Conservation (phyloP, 2,113 vertebrate species). For the Gymnogyps californianus region DNA sequence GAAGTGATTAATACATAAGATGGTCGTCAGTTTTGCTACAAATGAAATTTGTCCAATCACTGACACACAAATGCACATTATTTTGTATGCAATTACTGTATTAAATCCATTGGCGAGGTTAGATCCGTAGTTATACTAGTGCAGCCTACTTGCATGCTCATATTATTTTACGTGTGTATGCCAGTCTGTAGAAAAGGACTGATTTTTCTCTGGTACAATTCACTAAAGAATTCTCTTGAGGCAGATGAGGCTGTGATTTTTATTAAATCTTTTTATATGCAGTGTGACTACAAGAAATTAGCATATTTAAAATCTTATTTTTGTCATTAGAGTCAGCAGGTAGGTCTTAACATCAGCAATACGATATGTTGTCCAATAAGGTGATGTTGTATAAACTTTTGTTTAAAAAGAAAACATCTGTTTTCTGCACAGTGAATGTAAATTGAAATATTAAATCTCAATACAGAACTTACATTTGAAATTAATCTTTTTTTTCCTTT, state of each 20-base stretch:
- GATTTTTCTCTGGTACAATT: background rate
- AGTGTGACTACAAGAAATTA: background rate
- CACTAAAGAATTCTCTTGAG: background rate
- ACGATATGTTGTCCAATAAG: background rate
- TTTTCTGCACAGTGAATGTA: background rate
- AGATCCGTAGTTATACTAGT: background rate
- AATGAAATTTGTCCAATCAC: background rate
- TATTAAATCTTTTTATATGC: background rate
- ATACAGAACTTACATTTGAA: background rate
- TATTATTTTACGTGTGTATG: background rate
- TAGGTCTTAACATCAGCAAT: background rate
- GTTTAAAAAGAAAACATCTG: background rate
- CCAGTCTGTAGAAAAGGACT: background rate
- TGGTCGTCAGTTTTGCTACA: background rate
- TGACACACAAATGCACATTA: background rate
- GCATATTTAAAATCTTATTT: background rate
- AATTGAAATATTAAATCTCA: background rate
- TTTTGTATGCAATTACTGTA: background rate
- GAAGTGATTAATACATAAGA: background rate
- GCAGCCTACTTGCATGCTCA: rapidly evolving
- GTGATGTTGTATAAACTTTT: background rate
- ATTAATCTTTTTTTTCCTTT: background rate
- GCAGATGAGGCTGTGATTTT: background rate
- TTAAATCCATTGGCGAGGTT: background rate
- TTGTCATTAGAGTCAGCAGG: background rate